Conservation (phyloP, 2,113 vertebrate species). For the Pangasianodon gigas region DNA sequence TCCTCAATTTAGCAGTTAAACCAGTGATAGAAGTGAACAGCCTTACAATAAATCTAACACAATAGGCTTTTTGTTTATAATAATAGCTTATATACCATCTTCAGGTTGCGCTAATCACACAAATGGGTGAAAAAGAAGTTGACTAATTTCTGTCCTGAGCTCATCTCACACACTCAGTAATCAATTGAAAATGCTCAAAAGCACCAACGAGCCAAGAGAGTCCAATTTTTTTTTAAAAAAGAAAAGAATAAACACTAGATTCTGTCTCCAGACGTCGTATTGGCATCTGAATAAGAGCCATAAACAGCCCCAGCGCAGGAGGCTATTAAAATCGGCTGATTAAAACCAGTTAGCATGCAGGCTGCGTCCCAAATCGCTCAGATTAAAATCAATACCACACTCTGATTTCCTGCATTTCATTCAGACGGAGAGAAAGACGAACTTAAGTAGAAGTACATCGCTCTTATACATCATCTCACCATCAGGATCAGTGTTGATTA, state of each 20-base stretch:
- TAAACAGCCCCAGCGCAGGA: constrained; percentile 25
- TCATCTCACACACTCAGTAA: neutral
- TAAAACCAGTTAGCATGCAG: constrained; percentile 34
- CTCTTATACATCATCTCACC: neutral
- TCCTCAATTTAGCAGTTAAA: neutral
- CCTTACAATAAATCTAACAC: neutral
- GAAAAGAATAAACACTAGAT: neutral
- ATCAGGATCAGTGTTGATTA: neutral
- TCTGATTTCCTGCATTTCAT: constrained; percentile 22
- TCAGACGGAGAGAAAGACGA: neutral
- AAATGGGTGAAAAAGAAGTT: neutral
- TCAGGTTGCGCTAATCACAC: neutral
- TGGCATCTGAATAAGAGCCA: constrained; percentile 34
- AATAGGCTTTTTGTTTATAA: neutral
- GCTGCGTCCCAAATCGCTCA: constrained; percentile 26
- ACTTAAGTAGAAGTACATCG: neutral
- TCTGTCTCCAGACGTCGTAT: constrained; percentile 1
- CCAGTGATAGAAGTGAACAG: neutral
- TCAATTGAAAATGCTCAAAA: neutral
- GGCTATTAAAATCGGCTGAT: constrained; percentile 27
- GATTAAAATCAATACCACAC: constrained; percentile 17
- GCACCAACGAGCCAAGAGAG: neutral
- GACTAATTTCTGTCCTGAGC: neutral
- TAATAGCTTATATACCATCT: neutral
- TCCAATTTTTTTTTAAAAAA: neutral